phyloP scores from a whole-genome alignment of 2,888 invertebrate genomes.

The Ischnus inquisitorius region DNA sequence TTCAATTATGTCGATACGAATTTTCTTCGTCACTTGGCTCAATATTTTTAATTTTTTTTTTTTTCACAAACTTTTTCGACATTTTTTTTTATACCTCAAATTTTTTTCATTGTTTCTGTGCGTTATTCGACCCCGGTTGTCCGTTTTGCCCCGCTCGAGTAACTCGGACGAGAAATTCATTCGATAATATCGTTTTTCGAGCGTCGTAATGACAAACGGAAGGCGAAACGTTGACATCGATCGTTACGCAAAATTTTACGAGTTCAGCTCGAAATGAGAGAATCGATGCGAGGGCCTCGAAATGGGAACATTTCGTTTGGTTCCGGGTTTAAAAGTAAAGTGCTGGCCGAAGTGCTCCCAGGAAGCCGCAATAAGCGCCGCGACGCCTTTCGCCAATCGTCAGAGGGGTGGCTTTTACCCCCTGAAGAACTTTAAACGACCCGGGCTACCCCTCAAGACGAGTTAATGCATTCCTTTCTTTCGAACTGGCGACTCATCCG shows the following conservation, averaged over 20 bases:
- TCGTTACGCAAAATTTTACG: slow-evolving; percentile 56
- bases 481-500: slow-evolving; percentile 32
- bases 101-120: no score
- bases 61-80: no score
- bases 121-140: no score
- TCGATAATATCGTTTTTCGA: background rate
- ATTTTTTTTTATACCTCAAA: no score
- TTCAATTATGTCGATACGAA: slow-evolving; percentile 2
- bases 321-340: slow-evolving; percentile 43
- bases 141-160: no score
- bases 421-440: slow-evolving; percentile 55
- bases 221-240: slow-evolving; percentile 37
- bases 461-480: slow-evolving; percentile 69
- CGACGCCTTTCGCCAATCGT: slow-evolving; percentile 9
- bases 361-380: slow-evolving; percentile 58
- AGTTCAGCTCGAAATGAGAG: slow-evolving; percentile 59
- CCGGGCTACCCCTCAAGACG: slow-evolving; percentile 37
- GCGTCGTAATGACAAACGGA: slow-evolving; percentile 18
- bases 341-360: slow-evolving; percentile 57
- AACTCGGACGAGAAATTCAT: no score
- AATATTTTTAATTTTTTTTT: no score
- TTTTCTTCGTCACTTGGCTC: background rate
- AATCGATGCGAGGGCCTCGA: slow-evolving; percentile 25
- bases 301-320: slow-evolving; percentile 64
- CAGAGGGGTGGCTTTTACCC: slow-evolving; percentile 63